Base-by-base conservation (phyloP, 2,113 vertebrate genomes). In the Athene noctua region DNA sequence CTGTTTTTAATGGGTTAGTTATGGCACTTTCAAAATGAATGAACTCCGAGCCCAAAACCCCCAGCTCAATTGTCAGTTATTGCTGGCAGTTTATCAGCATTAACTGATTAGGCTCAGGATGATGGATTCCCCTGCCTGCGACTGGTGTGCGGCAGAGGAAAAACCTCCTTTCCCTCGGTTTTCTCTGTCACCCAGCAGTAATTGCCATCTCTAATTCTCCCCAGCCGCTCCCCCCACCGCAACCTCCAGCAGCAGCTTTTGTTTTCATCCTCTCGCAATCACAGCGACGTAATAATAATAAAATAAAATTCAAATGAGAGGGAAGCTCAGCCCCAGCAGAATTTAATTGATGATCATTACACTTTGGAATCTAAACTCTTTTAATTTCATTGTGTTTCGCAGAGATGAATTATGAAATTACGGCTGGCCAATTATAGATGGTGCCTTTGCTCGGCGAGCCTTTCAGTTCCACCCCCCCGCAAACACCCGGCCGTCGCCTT, bases 11-110 rank as follows among this genome's bases (percentile, higher is more conserved):
- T 67, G 91, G 96, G 92, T 96, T 97, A 55, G 84, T 96, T 96
- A 94, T 89, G 67, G 86, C 96, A 90, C 97, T 97, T 97, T 91
- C 94, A 95, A 87, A 98, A 98, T 80, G 97, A 98, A 98, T 96
- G 97, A 98, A 98, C 97, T 96, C 82, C 30, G 54, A 80, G 96
- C 97, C 86, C 91, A 80, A 59, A 89, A 81, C 94, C 91, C 80
- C 89, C 88, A 44, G 96, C 83, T 96, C 97, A 94, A 97, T 97
- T 98, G 98, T 97, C 98, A 97, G 97, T 98, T 98, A 98, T 97
- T 98, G 98, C 97, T 96, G 97, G 98, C 98, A 97, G 97, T 98
- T 98, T 98, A 98, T 98, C 98, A 98, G 98, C 96, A 96, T 98
- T 97, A 98, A 97, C 98, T 97, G 98, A 98, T 98, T 98, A 98